A percentile compares a stretch with the other conserved stretches of the same genome.
Conservation (phyloP, 2,797 vertebrate species). For the Labeo calbasu region DNA sequence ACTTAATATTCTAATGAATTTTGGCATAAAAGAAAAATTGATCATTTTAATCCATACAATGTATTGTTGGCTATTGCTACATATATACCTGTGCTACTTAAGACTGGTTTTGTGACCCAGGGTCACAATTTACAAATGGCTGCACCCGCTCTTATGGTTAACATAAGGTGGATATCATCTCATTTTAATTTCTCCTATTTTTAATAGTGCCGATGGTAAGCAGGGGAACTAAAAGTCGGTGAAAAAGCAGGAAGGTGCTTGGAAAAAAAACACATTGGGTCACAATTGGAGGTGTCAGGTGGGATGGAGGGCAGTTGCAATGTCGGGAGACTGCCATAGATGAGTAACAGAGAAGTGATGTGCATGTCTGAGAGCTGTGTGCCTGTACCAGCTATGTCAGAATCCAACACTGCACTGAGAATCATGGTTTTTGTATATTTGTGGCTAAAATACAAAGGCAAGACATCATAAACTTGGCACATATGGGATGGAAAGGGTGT, state of each 20-base stretch:
- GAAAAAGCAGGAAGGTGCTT: neutral
- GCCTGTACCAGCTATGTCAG: neutral
- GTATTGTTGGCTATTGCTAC: too few relatives aligned
- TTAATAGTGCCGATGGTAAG: neutral
- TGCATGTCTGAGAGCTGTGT: neutral
- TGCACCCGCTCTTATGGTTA: too few relatives aligned
- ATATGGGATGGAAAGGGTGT: neutral
- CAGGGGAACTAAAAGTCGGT: neutral
- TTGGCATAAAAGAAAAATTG: too few relatives aligned
- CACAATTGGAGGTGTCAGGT: slow-evolving; percentile 12
- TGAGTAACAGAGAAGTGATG: slow-evolving; percentile 10
- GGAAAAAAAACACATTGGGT: neutral
- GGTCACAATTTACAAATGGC: too few relatives aligned
- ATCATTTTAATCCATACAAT: too few relatives aligned
- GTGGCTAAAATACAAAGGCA: slow-evolving; percentile 26
- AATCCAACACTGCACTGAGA: neutral
- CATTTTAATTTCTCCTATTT: neutral
- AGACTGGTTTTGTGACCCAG: too few relatives aligned
- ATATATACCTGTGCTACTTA: too few relatives aligned
- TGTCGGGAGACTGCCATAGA: neutral
- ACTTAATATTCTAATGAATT: too few relatives aligned
- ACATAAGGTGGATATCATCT: too few relatives aligned
- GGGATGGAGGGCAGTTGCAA: neutral
- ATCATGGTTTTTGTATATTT: neutral
- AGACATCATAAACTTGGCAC: slow-evolving; percentile 29